Evolutionary conservation across 2,113 vertebrate genomes (phyloP).

Genomic region (Gopherus flavomarginatus): DNA sequence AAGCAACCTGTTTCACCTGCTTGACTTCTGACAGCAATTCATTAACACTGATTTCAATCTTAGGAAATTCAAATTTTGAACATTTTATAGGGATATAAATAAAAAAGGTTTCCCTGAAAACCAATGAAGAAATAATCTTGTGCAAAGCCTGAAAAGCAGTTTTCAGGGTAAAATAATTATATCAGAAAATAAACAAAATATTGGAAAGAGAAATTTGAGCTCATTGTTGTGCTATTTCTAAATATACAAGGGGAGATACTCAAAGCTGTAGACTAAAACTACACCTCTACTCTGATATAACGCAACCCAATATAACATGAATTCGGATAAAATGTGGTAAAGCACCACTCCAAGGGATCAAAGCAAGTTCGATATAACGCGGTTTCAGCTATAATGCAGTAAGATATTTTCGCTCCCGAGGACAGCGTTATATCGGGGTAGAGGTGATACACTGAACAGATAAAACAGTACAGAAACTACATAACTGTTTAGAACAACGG

Average conservation of each 20-base stretch:
- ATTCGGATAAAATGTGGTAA: too few species aligned
- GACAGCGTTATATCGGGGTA: too few species aligned
- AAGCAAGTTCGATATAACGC: too few species aligned
- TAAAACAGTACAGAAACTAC: not conserved
- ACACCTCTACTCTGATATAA: too few species aligned
- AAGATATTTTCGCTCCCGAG: too few species aligned
- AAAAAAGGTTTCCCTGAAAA: not conserved
- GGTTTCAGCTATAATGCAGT: too few species aligned
- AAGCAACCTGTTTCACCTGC: not conserved
- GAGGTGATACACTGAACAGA: not conserved
- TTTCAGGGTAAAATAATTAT: not conserved
- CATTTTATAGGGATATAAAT: not conserved
- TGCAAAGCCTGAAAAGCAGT: not conserved
- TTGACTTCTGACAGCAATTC: not conserved
- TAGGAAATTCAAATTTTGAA: not conserved
- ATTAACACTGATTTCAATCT: not conserved
- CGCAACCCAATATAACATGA: too few species aligned
- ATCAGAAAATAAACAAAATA: not conserved
- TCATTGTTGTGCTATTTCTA: not conserved
- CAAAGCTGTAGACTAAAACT: not conserved
- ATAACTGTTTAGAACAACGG: not conserved
- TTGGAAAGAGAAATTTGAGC: not conserved
- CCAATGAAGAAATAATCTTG: not conserved
- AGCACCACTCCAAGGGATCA: too few species aligned
- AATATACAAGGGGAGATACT: not conserved